Percentiles rank a stretch among this genome's conserved stretches.
These are phyloP conservation scores for Napeogenes inachia DNA, from an alignment of 2,888 invertebrate genomes.

Conservation along the genomic window DNA sequence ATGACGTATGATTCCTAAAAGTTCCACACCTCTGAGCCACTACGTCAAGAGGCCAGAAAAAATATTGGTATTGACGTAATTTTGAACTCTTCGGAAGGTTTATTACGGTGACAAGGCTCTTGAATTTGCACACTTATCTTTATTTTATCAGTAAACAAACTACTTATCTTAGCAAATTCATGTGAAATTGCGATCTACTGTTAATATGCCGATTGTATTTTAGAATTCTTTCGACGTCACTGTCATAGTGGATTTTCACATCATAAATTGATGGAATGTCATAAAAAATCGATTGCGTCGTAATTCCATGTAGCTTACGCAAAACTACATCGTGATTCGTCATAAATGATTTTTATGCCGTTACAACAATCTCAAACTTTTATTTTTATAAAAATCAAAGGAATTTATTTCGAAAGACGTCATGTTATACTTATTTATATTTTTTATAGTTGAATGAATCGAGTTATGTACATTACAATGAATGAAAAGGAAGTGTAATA, in stretches of 20 bases:
- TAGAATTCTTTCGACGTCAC: too few relatives aligned
- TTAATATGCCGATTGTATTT: too few relatives aligned
- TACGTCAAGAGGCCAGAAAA: conserved; percentile 53
- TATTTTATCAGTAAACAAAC: conserved; percentile 36
- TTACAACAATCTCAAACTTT: background rate
- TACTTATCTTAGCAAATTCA: conserved; percentile 8
- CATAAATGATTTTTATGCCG: background rate
- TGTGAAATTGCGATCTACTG: background rate
- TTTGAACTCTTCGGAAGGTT: conserved; percentile 28
- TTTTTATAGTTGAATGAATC: conserved; percentile 6
- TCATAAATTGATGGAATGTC: background rate
- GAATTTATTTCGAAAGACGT: background rate
- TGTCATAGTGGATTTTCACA: background rate
- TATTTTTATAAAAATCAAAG: background rate
- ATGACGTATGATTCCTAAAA: conserved; percentile 61
- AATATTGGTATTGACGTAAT: conserved; percentile 60
- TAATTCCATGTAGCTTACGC: background rate
- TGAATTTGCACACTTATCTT: conserved; percentile 35
- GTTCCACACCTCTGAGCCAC: conserved; percentile 61
- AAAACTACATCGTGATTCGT: conserved; percentile 1
- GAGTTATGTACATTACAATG: conserved; percentile 12
- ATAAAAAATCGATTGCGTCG: background rate
- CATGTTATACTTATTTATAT: conserved; percentile 1
- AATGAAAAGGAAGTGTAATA: conserved; percentile 9
- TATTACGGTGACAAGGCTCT: conserved; percentile 26